These are phyloP conservation scores for Agelastica alni DNA, from an alignment of 2,888 invertebrate species.

Conservation along the genomic window DNA sequence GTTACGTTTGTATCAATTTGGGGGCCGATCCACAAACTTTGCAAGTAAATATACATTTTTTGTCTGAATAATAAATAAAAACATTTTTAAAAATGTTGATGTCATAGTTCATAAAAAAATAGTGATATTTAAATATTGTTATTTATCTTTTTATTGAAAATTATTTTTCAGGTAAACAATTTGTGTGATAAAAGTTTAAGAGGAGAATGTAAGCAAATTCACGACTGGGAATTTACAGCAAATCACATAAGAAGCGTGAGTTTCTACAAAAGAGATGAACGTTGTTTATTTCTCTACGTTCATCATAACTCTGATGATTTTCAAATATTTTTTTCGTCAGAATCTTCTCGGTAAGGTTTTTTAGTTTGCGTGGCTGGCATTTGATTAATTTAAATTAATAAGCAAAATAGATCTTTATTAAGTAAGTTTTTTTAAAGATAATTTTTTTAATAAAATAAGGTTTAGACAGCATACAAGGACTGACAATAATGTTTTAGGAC, in stretches of 20 bases:
- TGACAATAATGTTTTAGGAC: no score
- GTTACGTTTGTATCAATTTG: conserved; percentile 93
- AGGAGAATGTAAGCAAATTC: conserved; percentile 80
- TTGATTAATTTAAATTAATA: no score
- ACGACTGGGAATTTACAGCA: conserved; percentile 92
- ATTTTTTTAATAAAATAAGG: no score
- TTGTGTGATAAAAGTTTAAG: conserved; percentile 79
- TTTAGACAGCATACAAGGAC: no score
- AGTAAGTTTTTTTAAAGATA: no score
- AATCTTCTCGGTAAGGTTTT: conserved; percentile 70
- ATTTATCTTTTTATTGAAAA: not conserved
- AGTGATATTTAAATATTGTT: no score
- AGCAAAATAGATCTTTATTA: no score
- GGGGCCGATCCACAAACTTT: conserved; percentile 92
- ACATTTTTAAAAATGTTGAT: no score
- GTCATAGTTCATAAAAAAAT: no score
- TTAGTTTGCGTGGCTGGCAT: no score
- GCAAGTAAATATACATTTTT: conserved; percentile 67
- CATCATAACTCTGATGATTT: conserved; percentile 98
- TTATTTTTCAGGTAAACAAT: conserved; percentile 60
- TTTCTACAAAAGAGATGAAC: conserved; percentile 93
- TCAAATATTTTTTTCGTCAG: conserved; percentile 96
- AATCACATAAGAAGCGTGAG: conserved; percentile 89
- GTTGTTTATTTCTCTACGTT: conserved; percentile 95
- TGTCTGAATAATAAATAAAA: no score